Evolutionary conservation across 2,797 vertebrate species (phyloP).

Genomic region (Pempheris klunzingeri): DNA sequence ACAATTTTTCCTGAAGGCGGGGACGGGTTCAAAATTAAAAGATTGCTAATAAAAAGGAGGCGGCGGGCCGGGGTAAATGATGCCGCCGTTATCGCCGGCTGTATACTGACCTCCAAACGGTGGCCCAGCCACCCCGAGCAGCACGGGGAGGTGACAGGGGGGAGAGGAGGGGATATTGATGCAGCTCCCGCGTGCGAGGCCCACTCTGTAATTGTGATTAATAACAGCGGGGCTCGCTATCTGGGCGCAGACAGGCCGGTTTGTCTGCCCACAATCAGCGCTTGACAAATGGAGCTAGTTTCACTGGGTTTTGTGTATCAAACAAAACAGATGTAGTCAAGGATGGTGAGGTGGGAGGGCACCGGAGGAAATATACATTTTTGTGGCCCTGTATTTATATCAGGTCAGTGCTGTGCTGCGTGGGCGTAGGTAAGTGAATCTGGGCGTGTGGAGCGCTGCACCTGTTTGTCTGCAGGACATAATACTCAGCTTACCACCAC

Average conservation of each 20-base stretch:
- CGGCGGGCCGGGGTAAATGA: constrained; percentile 79
- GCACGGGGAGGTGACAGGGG: constrained; percentile 65
- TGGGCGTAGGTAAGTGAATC: constrained; percentile 54
- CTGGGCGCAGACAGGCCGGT: constrained; percentile 95
- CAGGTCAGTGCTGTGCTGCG: constrained; percentile 67
- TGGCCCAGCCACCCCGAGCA: constrained; percentile 80
- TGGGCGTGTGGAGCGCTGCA: constrained; percentile 31
- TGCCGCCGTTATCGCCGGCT: constrained; percentile 76
- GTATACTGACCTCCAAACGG: constrained; percentile 84
- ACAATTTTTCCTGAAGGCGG: constrained; percentile 82
- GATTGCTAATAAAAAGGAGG: constrained; percentile 87
- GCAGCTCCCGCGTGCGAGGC: constrained; percentile 87
- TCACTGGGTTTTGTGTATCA: constrained; percentile 94
- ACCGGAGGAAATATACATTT: constrained; percentile 90
- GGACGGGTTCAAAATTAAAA: constrained; percentile 86
- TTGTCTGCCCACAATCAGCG: constrained; percentile 97
- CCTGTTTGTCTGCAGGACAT: constrained; percentile 42
- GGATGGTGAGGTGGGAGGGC: constrained; percentile 89
- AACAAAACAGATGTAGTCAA: constrained; percentile 99
- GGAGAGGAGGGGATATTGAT: constrained; percentile 86
- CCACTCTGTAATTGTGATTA: constrained; percentile 99
- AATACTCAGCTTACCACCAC: constrained; percentile 29
- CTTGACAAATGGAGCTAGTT: constrained; percentile 98
- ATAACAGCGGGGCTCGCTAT: constrained; percentile 95
- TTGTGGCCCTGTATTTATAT: constrained; percentile 87